phyloP scores from a whole-genome alignment of 2,113 vertebrate species.

The Pelecanoides urinatrix region DNA sequence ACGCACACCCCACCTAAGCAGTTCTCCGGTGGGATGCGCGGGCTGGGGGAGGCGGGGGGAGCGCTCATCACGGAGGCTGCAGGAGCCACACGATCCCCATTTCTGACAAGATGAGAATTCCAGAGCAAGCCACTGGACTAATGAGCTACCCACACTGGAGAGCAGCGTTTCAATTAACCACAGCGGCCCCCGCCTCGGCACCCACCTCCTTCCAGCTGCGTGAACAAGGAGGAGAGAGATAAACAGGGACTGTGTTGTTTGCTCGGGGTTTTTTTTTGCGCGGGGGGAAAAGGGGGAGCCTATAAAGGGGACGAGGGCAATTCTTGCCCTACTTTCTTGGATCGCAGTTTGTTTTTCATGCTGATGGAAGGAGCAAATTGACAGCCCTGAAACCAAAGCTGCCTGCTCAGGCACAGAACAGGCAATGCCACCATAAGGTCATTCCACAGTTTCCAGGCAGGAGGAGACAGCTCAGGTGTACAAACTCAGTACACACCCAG shows the following conservation, averaged over 20 bases:
- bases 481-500: not conserved
- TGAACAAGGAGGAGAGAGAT: not conserved
- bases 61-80: constrained; percentile 7
- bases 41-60: not conserved
- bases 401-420: not conserved
- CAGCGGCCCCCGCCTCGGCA: rapidly evolving
- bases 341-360: not conserved
- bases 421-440: not conserved
- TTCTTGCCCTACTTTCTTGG: not conserved
- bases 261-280: not conserved
- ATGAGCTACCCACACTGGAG: constrained; percentile 35
- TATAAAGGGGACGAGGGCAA: not conserved
- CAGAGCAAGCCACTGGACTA: constrained; percentile 22
- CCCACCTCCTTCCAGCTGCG: not conserved
- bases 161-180: constrained; percentile 28
- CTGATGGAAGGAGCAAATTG: not conserved
- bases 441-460: not conserved
- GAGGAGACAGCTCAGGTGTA: not conserved
- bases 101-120: constrained; percentile 44
- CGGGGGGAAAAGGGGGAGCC: rapidly evolving
- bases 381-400: not conserved
- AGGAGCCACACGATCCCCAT: constrained; percentile 28
- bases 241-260: not conserved
- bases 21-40: not conserved
- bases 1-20: not conserved